Base-by-base conservation (phyloP, 2,797 vertebrate genomes). In the Acanthopagrus latus region DNA sequence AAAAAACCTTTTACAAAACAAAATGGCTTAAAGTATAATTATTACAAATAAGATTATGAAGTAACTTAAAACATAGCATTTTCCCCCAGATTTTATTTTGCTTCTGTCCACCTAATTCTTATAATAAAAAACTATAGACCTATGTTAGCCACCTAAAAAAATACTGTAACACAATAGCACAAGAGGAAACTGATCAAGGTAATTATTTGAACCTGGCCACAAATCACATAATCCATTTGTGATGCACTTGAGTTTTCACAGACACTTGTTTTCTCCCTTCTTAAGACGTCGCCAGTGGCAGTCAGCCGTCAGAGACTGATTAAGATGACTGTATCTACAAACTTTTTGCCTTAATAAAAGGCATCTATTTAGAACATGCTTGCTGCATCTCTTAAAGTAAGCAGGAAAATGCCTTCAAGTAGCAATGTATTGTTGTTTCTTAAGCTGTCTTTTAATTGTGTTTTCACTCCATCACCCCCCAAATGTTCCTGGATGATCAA, bases 301-400 rank as follows among this genome's bases (percentile, higher is more conserved):
- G 59, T 69, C 56, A 82, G 47, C 54, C 73, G 78, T 74, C 69
- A 76, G 64, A 68, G 65, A 21, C 38, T 50, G 58, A 27, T 41
- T 33, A 60, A 75, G 60, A 52, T 81, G 66, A 72, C 47, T 70
- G 60, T 38, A 54, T 43, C 41, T 70, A 1, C 1, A 76, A 82
- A 78, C 71, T 71, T 76, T 80, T 12, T 54, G 47, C 65, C 55
- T 47, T 84, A 46, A 68, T 56, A 21, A 55, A 70, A 73, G 25
- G 50, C 57, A 56, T 72, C 5, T 16, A 27, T 52, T 68, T 59
- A 11, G 3, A 68, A 33, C 55, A 55, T 41, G 5, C 50, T 66
- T 55, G 41, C 78, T 73, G 50, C 71, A 60, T 72, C 46, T 72
- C 60, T 46, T 13, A 60, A 85, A 67, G 63, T 46, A 70, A 52